These are phyloP conservation scores for Bradysia coprophila DNA, from an alignment of 1,140 invertebrate species.

Conservation along the genomic window DNA sequence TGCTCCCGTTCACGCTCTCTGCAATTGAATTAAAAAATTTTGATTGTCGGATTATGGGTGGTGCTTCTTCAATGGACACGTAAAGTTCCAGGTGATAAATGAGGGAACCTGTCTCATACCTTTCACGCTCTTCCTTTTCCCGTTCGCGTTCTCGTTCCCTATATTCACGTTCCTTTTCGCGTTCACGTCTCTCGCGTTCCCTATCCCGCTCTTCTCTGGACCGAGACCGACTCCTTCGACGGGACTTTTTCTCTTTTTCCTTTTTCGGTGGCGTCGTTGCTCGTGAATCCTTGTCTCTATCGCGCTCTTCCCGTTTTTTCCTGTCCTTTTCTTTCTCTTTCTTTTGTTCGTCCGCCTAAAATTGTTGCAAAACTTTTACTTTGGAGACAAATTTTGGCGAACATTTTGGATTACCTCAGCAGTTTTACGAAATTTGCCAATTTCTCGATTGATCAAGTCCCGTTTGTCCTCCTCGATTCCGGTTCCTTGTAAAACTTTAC, in stretches of 20 bases:
- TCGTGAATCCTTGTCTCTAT: slow-evolving; percentile 16
- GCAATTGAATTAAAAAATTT: not conserved
- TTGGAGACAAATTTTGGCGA: not conserved
- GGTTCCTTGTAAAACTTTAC: slow-evolving; percentile 51
- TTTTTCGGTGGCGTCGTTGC: slow-evolving; percentile 22
- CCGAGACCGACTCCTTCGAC: slow-evolving; percentile 5
- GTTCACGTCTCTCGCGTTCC: slow-evolving; percentile 17
- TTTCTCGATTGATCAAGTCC: slow-evolving; percentile 89
- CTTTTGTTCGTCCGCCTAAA: slow-evolving; percentile 16
- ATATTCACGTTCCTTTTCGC: slow-evolving; percentile 22
- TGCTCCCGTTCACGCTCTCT: slow-evolving; percentile 25
- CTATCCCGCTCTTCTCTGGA: slow-evolving; percentile 13
- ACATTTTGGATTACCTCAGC: slow-evolving; percentile 8
- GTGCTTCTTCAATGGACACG: too few species aligned
- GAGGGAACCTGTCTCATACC: too few species aligned
- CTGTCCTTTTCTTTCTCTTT: slow-evolving; percentile 32
- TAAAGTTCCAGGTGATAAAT: too few species aligned
- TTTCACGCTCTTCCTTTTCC: slow-evolving; percentile 9
- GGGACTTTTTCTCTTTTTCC: slow-evolving; percentile 15
- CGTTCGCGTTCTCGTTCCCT: slow-evolving; percentile 32
- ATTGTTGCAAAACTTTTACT: slow-evolving; percentile 10
- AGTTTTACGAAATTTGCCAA: slow-evolving; percentile 90
- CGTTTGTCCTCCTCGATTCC: slow-evolving; percentile 92
- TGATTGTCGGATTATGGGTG: not conserved
- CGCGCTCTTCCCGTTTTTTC: slow-evolving; percentile 30